These are phyloP conservation scores for Anarhynchus alexandrinus DNA, from an alignment of 2,113 vertebrate species.

Conservation along the genomic window DNA sequence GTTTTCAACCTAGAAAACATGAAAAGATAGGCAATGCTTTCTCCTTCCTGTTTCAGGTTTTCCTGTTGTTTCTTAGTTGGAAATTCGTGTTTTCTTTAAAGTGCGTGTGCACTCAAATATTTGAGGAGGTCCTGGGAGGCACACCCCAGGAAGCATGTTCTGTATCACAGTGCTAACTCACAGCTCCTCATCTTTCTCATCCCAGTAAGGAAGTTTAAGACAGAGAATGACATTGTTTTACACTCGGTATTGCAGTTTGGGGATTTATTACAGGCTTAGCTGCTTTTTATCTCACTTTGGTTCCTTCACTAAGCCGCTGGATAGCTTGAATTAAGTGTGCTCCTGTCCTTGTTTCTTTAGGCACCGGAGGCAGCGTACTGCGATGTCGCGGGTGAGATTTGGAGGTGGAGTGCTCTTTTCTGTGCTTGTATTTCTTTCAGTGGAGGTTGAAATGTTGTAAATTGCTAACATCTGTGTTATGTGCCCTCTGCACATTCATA, in stretches of 20 bases:
- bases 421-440: background rate
- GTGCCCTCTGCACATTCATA: background rate
- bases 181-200: background rate
- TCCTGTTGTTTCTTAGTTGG: background rate
- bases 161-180: background rate
- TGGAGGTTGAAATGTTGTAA: background rate
- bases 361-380: background rate
- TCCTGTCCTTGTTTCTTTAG: background rate
- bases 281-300: background rate
- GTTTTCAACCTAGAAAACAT: background rate
- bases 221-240: background rate
- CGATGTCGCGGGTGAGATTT: background rate
- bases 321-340: background rate
- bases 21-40: background rate
- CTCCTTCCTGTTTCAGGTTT: background rate
- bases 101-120: background rate
- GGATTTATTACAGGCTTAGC: background rate
- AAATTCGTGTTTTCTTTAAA: background rate
- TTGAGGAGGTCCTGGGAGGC: background rate
- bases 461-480: slow-evolving; percentile 3
- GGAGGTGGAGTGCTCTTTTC: background rate
- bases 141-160: background rate
- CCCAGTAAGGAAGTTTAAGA: background rate
- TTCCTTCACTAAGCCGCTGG: background rate
- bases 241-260: background rate